Evolutionary conservation across 1,140 invertebrate genomes (phyloP).

Genomic region (Nephila pilipes): DNA sequence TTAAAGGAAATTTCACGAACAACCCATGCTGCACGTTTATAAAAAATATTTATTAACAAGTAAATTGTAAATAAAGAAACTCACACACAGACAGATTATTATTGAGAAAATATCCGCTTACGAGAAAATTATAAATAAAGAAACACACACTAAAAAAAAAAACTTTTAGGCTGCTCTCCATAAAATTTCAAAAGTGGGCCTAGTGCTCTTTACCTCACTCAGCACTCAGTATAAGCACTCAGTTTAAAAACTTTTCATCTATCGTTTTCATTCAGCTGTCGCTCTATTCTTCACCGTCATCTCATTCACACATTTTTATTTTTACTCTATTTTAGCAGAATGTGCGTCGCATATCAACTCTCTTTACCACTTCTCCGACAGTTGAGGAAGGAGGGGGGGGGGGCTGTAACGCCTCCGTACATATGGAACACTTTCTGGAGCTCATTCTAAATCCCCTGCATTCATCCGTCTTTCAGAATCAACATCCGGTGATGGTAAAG

Average conservation of each 20-base stretch:
- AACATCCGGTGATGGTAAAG: slow-evolving; percentile 6
- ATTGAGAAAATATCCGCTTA: too few species aligned
- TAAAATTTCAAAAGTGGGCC: too few species aligned
- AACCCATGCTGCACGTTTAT: too few species aligned
- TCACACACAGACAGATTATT: too few species aligned
- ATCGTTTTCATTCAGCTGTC: neutral
- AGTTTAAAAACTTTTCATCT: neutral
- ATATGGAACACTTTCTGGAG: neutral
- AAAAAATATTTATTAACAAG: too few species aligned
- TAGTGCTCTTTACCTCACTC: too few species aligned
- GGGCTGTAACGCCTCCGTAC: slow-evolving; percentile 9
- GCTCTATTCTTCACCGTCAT: neutral
- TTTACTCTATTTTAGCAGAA: neutral
- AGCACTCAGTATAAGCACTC: neutral
- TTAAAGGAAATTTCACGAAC: too few species aligned
- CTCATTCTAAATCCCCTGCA: slow-evolving; percentile 13
- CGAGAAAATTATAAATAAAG: too few species aligned
- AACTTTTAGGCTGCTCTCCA: too few species aligned
- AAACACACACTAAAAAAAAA: too few species aligned
- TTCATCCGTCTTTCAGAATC: slow-evolving; percentile 6
- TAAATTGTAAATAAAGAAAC: too few species aligned
- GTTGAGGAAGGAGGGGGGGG: neutral
- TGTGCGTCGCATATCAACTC: neutral
- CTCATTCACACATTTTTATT: neutral
- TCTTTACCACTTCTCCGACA: neutral